Base-by-base conservation (phyloP, 2,113 vertebrate species). In the Catharus fuscescens region DNA sequence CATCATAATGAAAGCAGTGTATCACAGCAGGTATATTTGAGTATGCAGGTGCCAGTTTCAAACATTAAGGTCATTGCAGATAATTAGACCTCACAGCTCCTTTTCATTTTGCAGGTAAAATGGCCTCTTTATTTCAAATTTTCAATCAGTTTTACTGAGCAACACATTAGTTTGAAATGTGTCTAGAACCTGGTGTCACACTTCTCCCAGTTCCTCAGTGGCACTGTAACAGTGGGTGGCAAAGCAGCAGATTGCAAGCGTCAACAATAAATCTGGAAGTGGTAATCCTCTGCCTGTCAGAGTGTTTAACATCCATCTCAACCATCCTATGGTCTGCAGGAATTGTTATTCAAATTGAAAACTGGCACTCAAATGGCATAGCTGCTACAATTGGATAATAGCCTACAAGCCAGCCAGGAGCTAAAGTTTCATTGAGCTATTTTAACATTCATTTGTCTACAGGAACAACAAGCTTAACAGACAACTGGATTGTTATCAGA, bases 341-440 rank as follows among this genome's bases (percentile, higher is more conserved):
- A 42, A 88, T 89, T 91, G 89, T 90, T 94, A 92, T 89, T 94
- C 82, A 76, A 70, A 91, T 54, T 83, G 95, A 76, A 78, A 82
- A 42, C 61, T 96, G 93, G 87, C 80, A n/a, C 48, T 73, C 57
- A 44, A 50, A 59, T 47, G 93, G 80, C 71, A 80, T 71, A 47
- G 69, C 91, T 79, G 72, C 83, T 72, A 59, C 64, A 85, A 80
- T 48, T 65, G 73, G 84, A 29, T 53, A 77, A 45, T 15, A 71
- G 86, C 77, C 74, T 40, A 69, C 45, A 66, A 88, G 91, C 71
- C 91, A 94, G 89, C 36, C 73, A 92, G 80, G 34, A 83, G 88
- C 90, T 96, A 59, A 57, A 47, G 81, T 97, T 97, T 95, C 95
- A 70, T 86, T 53, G 60, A 72, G 66, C 92, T 95, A 81, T 95